Conservation (phyloP, 2,797 vertebrate genomes). For the Gorsachius magnificus region DNA sequence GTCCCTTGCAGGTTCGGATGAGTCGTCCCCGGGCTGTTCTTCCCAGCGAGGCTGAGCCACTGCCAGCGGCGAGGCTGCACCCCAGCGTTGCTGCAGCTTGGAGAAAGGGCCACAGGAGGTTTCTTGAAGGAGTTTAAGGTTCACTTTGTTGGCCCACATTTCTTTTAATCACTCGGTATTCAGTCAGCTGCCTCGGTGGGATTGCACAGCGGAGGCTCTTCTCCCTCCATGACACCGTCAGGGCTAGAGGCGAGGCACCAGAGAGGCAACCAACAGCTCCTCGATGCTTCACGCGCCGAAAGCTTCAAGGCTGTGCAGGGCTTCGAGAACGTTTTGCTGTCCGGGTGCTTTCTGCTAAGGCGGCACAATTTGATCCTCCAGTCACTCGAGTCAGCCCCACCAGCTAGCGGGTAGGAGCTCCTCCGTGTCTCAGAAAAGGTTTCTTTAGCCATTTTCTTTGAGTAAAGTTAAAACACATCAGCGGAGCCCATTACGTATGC, state of each 20-base stretch:
- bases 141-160: neutral
- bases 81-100: neutral
- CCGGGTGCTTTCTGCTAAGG: neutral
- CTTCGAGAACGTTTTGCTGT: neutral
- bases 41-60: neutral
- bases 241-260: neutral
- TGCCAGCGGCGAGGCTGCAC: neutral
- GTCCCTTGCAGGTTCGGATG: neutral
- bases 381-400: neutral
- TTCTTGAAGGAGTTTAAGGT: neutral
- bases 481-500: neutral
- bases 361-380: neutral
- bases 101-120: neutral
- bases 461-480: neutral
- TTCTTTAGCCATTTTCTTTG: neutral
- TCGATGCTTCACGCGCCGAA: neutral
- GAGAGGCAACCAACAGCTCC: neutral
- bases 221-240: accelerated
- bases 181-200: neutral
- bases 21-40: neutral
- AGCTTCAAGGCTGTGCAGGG: neutral
- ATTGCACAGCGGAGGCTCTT: neutral
- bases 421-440: neutral
- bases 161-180: neutral
- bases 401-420: neutral